Percentiles rank a stretch among this genome's conserved stretches.
Conservation (phyloP, 2,113 vertebrate species). For the Eurystomus gularis region DNA sequence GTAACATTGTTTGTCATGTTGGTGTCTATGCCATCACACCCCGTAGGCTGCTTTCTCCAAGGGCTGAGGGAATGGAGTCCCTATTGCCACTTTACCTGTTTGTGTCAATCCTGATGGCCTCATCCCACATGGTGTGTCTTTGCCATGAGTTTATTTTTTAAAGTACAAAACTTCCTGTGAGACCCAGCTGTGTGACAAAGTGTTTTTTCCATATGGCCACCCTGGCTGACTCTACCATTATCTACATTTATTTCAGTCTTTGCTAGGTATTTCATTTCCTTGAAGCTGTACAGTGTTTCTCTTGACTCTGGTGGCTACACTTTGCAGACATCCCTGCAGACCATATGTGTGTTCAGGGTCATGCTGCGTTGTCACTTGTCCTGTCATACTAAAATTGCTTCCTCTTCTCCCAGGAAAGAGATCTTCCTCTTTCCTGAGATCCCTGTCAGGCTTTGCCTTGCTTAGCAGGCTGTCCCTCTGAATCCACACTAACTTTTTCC, state of each 20-base stretch:
- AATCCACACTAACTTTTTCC: neutral
- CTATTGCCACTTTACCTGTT: neutral
- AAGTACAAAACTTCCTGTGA: neutral
- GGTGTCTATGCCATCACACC: neutral
- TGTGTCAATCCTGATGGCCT: neutral
- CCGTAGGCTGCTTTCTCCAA: neutral
- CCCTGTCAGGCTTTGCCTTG: neutral
- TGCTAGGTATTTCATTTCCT: neutral
- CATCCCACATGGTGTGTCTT: neutral
- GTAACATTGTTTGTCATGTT: accelerated
- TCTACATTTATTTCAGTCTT: neutral
- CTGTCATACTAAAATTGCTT: neutral
- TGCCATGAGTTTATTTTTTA: neutral
- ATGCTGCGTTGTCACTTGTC: neutral
- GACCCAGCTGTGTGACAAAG: neutral
- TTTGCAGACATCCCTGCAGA: neutral
- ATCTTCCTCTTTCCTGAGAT: neutral
- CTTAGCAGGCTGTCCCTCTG: neutral
- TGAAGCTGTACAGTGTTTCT: neutral
- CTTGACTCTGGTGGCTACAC: neutral
- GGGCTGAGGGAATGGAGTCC: neutral
- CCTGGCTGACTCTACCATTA: neutral
- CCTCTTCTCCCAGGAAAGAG: neutral
- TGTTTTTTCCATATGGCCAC: neutral
- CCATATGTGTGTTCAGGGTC: neutral